A percentile compares a stretch with the other conserved stretches of the same genome.
Evolutionary conservation across 2,113 vertebrate genomes (phyloP).

Genomic region (Synodontis membranacea): DNA sequence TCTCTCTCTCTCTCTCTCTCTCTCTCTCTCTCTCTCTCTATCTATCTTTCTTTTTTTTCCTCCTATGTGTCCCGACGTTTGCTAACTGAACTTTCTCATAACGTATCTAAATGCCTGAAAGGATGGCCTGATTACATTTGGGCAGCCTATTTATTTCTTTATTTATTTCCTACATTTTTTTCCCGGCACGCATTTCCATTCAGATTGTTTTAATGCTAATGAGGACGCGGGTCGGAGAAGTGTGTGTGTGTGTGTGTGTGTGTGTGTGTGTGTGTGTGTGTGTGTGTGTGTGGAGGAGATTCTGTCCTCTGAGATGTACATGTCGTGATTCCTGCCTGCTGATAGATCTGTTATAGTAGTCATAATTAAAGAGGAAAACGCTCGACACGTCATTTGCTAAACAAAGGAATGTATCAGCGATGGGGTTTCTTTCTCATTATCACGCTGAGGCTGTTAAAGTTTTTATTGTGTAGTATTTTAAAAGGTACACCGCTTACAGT

Average conservation of each 20-base stretch:
- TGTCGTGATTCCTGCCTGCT: conserved; percentile 42
- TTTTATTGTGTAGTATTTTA: conserved; percentile 24
- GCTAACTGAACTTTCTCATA: conserved; percentile 43
- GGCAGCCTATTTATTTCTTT: conserved; percentile 49
- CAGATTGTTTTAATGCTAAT: conserved; percentile 73
- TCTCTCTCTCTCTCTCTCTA: neutral
- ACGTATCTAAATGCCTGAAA: conserved; percentile 56
- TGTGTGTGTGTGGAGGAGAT: conserved; percentile 10
- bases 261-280: conserved; percentile 24
- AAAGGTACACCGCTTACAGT: conserved; percentile 6
- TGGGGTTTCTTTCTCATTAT: neutral
- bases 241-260: conserved; percentile 22
- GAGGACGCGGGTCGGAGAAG: conserved; percentile 36
- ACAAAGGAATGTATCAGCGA: conserved; percentile 30
- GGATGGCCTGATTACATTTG: conserved; percentile 63
- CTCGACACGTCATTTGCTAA: conserved; percentile 19
- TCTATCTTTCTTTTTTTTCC: conserved; percentile 11
- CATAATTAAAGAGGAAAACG: conserved; percentile 37
- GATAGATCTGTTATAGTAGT: conserved; percentile 36
- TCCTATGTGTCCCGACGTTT: conserved; percentile 3
- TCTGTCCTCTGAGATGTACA: neutral
- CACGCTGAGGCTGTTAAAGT: neutral
- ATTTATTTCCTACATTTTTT: conserved; percentile 26
- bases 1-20: neutral
- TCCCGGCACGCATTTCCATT: conserved; percentile 62